A percentile compares a stretch with the other conserved stretches of the same genome.
phyloP scores from a whole-genome alignment of 2,797 vertebrate species.

The Halcyon badia region DNA sequence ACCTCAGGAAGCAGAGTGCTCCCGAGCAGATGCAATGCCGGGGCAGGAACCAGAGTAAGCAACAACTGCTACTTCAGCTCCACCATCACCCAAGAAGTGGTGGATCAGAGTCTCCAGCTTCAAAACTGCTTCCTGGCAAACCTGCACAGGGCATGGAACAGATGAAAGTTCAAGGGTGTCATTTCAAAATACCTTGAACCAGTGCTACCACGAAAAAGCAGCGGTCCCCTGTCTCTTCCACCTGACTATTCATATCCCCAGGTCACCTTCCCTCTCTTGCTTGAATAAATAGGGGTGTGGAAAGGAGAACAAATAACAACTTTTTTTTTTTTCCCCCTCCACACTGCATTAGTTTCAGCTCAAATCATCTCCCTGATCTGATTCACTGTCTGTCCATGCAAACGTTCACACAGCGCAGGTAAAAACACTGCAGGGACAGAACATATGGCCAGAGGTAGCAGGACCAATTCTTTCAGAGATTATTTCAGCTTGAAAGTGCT shows the following conservation, averaged over 20 bases:
- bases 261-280: conserved; percentile 20
- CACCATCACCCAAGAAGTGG: neutral
- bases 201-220: neutral
- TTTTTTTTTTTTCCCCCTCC: neutral
- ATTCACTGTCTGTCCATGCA: conserved; percentile 66
- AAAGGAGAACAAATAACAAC: conserved; percentile 41
- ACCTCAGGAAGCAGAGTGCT: neutral
- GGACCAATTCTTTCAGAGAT: neutral
- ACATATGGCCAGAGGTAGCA: conserved; percentile 43
- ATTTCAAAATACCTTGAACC: neutral
- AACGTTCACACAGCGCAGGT: conserved; percentile 25
- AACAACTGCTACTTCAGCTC: neutral
- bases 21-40: neutral
- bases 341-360: conserved; percentile 14
- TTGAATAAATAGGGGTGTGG: conserved; percentile 35
- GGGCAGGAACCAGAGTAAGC: neutral
- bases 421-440: conserved; percentile 29
- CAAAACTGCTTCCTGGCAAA: neutral
- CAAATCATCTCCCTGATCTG: conserved; percentile 45
- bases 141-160: fast-evolving
- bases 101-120: neutral
- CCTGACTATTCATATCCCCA: neutral
- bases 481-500: neutral
- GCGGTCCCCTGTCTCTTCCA: neutral
- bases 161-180: neutral